phyloP scores from a whole-genome alignment of 1,140 invertebrate genomes.

The Zaprionus camerounensis region DNA sequence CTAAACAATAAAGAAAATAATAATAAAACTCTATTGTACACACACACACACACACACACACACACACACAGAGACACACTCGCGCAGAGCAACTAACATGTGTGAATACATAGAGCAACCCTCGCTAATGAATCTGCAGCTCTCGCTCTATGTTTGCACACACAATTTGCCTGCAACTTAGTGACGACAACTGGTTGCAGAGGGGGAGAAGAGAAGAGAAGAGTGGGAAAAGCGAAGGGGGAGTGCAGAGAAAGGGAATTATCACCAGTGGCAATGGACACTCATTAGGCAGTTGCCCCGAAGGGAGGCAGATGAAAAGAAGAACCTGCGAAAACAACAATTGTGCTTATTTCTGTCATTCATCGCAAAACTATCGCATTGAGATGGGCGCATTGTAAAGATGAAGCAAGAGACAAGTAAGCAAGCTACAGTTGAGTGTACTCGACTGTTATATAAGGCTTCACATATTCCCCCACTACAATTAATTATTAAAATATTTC shows the following conservation, averaged over 20 bases:
- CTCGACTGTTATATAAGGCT: background rate
- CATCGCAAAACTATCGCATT: conserved; percentile 4
- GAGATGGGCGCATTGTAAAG: background rate
- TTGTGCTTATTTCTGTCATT: conserved; percentile 29
- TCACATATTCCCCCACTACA: background rate
- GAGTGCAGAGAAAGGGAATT: conserved; percentile 5
- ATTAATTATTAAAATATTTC: background rate
- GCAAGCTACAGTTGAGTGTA: background rate
- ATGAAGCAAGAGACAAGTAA: background rate
- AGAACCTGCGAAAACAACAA: conserved; percentile 38
- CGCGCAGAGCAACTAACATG: conserved; percentile 13
- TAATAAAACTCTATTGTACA: conserved; percentile 73
- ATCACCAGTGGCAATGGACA: conserved; percentile 54
- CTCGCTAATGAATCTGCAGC: conserved; percentile 66
- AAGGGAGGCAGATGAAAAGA: background rate
- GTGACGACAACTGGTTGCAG: background rate
- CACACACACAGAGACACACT: conserved; percentile 8
- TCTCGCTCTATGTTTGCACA: conserved; percentile 33
- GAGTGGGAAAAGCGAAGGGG: background rate
- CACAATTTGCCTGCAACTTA: conserved; percentile 16
- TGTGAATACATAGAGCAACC: conserved; percentile 48
- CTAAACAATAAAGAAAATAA: conserved; percentile 82
- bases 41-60: conserved; percentile 26
- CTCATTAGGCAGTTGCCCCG: conserved; percentile 20
- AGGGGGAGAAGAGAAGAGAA: no score